phyloP scores from a whole-genome alignment of 2,888 invertebrate genomes.

The Nyleta sp. region DNA sequence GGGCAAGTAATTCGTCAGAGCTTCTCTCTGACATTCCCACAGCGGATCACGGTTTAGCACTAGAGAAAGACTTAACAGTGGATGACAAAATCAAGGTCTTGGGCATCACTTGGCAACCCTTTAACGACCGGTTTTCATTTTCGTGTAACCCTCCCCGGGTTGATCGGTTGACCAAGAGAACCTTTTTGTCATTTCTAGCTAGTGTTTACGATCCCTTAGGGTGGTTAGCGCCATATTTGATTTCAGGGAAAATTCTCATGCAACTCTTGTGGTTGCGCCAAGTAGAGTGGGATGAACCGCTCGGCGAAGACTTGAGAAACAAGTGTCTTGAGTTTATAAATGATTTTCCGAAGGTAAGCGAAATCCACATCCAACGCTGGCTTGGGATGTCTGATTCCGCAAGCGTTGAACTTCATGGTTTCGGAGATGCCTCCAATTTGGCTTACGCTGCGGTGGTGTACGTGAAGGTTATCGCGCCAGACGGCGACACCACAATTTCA shows the following conservation, averaged over 20 bases:
- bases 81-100: conserved; percentile 15
- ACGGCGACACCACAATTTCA: not conserved
- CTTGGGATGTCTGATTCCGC: not conserved
- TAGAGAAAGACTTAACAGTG: not conserved
- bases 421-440: not conserved
- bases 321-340: not conserved
- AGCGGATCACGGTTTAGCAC: conserved; percentile 14
- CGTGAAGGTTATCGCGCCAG: not conserved
- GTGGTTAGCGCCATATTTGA: conserved; percentile 8
- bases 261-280: conserved; percentile 17
- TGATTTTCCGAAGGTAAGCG: not conserved
- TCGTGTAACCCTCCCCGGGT: not conserved
- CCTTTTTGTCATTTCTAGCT: not conserved
- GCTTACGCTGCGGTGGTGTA: not conserved
- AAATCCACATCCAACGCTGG: too few species aligned
- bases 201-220: conserved; percentile 18
- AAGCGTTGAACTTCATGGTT: not conserved
- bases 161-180: not conserved
- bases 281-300: conserved; percentile 16
- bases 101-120: not conserved
- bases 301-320: not conserved
- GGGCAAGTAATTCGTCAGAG: conserved; percentile 2
- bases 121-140: not conserved
- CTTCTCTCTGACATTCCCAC: not conserved
- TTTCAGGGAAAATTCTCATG: conserved; percentile 7